A percentile compares a stretch with the other conserved stretches of the same genome.
These are phyloP conservation scores for Plebejus argus DNA, from an alignment of 2,888 invertebrate species.

Conservation along the genomic window DNA sequence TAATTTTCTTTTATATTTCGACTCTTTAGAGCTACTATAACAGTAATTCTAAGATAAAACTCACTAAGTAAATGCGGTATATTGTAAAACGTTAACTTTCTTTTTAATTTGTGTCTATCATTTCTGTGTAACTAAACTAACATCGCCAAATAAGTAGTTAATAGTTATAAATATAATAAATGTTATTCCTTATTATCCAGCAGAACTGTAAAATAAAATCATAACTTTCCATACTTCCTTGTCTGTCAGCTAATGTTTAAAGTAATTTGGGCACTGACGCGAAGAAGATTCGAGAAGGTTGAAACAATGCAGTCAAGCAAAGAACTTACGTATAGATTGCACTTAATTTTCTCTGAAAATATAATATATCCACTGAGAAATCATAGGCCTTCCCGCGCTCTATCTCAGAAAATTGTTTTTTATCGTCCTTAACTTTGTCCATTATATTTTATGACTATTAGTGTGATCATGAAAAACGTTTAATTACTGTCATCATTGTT, in stretches of 20 bases:
- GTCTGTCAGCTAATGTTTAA: not conserved
- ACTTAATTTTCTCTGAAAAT: not conserved
- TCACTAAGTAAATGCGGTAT: no score
- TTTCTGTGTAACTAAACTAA: no score
- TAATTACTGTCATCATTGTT: not conserved
- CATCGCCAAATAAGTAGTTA: no score
- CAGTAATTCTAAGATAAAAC: no score
- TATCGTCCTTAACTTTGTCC: not conserved
- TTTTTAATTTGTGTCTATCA: no score
- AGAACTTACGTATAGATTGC: not conserved
- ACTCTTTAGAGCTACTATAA: no score
- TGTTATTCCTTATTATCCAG: no score
- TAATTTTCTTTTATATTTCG: no score
- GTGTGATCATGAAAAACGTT: not conserved
- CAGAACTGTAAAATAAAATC: not conserved
- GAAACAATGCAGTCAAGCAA: conserved; percentile 7
- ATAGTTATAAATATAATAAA: no score
- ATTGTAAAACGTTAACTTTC: no score
- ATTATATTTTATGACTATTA: not conserved
- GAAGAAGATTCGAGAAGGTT: conserved; percentile 1
- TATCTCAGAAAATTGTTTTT: not conserved
- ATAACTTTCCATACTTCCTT: not conserved
- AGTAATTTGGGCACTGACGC: not conserved
- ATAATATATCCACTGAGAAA: not conserved
- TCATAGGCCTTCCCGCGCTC: not conserved